These are phyloP conservation scores for Crossoptilon crossoptilon DNA, from an alignment of 2,797 vertebrate genomes.

Conservation along the genomic window DNA sequence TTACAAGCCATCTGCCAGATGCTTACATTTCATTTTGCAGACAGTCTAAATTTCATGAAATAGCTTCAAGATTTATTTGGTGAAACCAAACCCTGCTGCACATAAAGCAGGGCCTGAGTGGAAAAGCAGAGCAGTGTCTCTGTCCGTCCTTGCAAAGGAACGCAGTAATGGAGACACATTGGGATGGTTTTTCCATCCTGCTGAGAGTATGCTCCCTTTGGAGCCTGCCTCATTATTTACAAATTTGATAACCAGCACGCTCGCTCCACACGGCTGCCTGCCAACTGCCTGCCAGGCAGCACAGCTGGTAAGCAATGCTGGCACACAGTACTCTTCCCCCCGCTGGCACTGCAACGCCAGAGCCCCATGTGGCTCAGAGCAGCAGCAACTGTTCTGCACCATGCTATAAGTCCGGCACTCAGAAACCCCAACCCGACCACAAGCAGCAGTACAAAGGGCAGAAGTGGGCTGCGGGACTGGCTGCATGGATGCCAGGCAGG, in stretches of 20 bases:
- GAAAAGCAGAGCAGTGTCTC: slow-evolving; percentile 4
- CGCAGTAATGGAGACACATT: accelerated
- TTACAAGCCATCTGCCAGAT: slow-evolving; percentile 74
- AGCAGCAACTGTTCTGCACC: accelerated
- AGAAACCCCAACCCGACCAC: accelerated
- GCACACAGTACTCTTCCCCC: neutral
- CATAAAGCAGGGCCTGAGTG: neutral
- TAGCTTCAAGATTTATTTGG: slow-evolving; percentile 51
- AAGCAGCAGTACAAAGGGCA: neutral
- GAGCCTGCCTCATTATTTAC: neutral
- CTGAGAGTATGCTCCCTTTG: accelerated
- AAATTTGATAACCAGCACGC: accelerated
- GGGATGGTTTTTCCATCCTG: neutral
- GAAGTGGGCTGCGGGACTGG: neutral
- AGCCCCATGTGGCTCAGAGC: accelerated
- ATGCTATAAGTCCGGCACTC: accelerated
- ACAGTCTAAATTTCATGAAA: slow-evolving; percentile 59
- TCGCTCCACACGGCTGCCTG: neutral
- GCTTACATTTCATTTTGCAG: slow-evolving; percentile 57
- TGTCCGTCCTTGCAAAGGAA: neutral
- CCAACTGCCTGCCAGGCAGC: neutral
- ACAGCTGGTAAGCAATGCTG: neutral
- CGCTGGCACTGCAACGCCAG: neutral
- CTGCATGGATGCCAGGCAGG: accelerated
- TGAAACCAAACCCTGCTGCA: slow-evolving; percentile 27